Percentiles rank a stretch among this genome's conserved stretches.
These are phyloP conservation scores for Acrossocheilus fasciatus DNA, from an alignment of 2,797 vertebrate genomes.

Conservation along the genomic window DNA sequence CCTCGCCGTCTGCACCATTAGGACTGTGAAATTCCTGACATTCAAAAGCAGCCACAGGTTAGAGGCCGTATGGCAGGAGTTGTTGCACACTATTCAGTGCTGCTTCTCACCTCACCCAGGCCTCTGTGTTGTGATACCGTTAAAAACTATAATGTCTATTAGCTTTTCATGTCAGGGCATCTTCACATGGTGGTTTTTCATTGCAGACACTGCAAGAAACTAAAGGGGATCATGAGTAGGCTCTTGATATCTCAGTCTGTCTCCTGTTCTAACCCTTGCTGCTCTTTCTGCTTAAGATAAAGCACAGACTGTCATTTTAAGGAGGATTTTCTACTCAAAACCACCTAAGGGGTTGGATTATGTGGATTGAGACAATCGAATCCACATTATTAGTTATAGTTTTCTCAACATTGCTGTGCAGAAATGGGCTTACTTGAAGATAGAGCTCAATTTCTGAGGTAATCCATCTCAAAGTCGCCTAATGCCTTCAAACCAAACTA, in stretches of 20 bases:
- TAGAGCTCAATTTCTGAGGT: slow-evolving; percentile 33
- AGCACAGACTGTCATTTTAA: slow-evolving; percentile 54
- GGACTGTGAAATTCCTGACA: slow-evolving; percentile 66
- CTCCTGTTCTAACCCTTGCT: slow-evolving; percentile 50
- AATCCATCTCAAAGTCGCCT: slow-evolving; percentile 18
- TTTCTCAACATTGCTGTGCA: slow-evolving; percentile 34
- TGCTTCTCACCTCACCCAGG: not conserved
- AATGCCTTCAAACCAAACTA: slow-evolving; percentile 35
- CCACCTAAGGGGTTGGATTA: slow-evolving; percentile 39
- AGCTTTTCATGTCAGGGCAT: slow-evolving; percentile 25
- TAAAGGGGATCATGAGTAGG: slow-evolving; percentile 46
- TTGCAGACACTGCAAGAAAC: slow-evolving; percentile 4
- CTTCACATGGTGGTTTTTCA: not conserved
- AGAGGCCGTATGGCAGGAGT: slow-evolving; percentile 44
- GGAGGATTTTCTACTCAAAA: slow-evolving; percentile 49
- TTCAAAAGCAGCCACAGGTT: slow-evolving; percentile 64
- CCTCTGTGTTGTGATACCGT: not conserved
- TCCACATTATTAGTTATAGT: slow-evolving; percentile 55
- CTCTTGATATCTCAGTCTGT: slow-evolving; percentile 44
- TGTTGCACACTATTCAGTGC: not conserved
- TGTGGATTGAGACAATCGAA: slow-evolving; percentile 37
- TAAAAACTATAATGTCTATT: slow-evolving; percentile 17
- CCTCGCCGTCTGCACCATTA: slow-evolving; percentile 56
- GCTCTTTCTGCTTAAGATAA: slow-evolving; percentile 53
- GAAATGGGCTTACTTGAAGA: slow-evolving; percentile 47